phyloP scores from a whole-genome alignment of 2,797 vertebrate genomes.

The Oreortyx pictus region DNA sequence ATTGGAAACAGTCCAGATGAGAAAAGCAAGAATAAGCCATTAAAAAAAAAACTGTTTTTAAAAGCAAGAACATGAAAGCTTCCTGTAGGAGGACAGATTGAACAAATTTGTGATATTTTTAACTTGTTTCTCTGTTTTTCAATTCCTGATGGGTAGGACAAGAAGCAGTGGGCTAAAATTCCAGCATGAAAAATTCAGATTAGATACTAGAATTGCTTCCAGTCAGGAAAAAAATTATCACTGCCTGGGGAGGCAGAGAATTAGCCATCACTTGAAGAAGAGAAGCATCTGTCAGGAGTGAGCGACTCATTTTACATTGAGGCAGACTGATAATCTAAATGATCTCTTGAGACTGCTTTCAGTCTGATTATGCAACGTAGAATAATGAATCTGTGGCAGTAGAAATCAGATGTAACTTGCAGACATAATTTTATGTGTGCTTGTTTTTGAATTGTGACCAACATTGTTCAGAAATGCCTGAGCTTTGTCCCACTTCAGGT shows the following conservation, averaged over 20 bases:
- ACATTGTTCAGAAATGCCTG: background rate
- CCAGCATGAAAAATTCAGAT: background rate
- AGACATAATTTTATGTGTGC: background rate
- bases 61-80: background rate
- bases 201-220: background rate
- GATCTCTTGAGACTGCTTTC: background rate
- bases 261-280: background rate
- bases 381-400: background rate
- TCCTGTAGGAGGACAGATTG: background rate
- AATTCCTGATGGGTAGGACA: background rate
- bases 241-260: background rate
- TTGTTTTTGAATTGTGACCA: background rate
- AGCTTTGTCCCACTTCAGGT: background rate
- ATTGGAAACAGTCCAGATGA: background rate
- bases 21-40: background rate
- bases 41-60: background rate
- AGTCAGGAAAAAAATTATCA: background rate
- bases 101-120: background rate
- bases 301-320: background rate
- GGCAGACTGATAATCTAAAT: background rate
- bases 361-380: background rate
- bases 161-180: background rate
- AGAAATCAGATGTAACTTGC: background rate
- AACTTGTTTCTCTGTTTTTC: background rate
- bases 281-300: background rate